These are phyloP conservation scores for Tetropium fuscum DNA, from an alignment of 2,888 invertebrate species.

Conservation along the genomic window DNA sequence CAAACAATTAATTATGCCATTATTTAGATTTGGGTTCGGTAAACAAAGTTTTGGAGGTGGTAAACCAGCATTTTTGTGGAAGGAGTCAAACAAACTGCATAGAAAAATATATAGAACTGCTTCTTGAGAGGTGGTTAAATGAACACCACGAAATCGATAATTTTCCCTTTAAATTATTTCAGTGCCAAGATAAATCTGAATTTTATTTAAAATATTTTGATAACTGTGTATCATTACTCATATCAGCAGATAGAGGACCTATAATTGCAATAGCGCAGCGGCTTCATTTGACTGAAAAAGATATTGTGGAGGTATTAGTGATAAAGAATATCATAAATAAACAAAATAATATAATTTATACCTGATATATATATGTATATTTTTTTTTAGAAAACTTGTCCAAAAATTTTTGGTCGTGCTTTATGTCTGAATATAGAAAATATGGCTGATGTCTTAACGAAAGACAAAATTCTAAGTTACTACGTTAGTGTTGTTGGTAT, in stretches of 20 bases:
- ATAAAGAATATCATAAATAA: constrained; percentile 36
- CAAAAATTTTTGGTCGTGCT: constrained; percentile 48
- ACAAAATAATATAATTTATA: too few relatives aligned
- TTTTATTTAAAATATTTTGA: constrained; percentile 65
- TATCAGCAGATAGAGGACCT: constrained; percentile 57
- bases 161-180: constrained; percentile 62
- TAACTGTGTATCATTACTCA: constrained; percentile 63
- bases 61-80: constrained; percentile 48
- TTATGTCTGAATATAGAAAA: constrained; percentile 50
- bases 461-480: constrained; percentile 51
- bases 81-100: constrained; percentile 62
- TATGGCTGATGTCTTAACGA: constrained; percentile 51
- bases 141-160: constrained; percentile 51
- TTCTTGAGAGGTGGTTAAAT: constrained; percentile 64
- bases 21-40: constrained; percentile 57
- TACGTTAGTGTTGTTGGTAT: constrained; percentile 55
- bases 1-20: background rate
- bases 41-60: constrained; percentile 49
- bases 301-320: constrained; percentile 43
- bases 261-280: constrained; percentile 40
- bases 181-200: constrained; percentile 56
- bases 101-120: constrained; percentile 66
- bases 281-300: constrained; percentile 35
- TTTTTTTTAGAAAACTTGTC: constrained; percentile 46
- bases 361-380: constrained; percentile 16